Percentiles rank a stretch among this genome's conserved stretches.
Conservation (phyloP, 2,113 vertebrate species). For the Steatornis caripensis region DNA sequence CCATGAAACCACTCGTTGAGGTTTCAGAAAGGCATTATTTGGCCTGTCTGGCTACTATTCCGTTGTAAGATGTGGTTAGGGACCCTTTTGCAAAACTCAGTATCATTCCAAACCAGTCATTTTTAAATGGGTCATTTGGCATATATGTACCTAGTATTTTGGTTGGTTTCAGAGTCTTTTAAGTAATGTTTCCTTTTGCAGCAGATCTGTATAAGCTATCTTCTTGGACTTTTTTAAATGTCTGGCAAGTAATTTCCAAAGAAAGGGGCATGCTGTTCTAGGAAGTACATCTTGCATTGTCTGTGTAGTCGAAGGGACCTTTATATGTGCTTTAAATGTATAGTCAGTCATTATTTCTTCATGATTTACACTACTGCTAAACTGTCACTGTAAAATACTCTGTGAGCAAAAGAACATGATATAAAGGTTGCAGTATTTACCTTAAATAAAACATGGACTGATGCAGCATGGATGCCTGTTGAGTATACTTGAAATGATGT, state of each 20-base stretch:
- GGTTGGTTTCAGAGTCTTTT: neutral
- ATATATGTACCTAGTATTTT: neutral
- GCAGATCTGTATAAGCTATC: neutral
- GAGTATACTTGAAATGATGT: neutral
- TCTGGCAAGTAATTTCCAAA: neutral
- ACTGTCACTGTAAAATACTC: neutral
- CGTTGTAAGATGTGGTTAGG: neutral
- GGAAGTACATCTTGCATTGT: neutral
- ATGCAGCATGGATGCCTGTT: neutral
- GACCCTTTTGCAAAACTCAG: neutral
- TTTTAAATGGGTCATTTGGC: neutral
- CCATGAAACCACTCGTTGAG: neutral
- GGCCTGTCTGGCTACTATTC: neutral
- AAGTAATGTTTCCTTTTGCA: neutral
- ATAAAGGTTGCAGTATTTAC: neutral
- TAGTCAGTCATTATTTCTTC: neutral
- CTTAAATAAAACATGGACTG: conserved; percentile 8
- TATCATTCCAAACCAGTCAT: neutral
- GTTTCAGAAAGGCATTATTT: neutral
- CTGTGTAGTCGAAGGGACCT: neutral
- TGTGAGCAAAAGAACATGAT: neutral
- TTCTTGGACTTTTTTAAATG: neutral
- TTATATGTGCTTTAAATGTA: neutral
- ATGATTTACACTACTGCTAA: neutral
- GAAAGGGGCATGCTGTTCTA: neutral